Base-by-base conservation (phyloP, 2,113 vertebrate genomes). In the Gobiocypris rarus region DNA sequence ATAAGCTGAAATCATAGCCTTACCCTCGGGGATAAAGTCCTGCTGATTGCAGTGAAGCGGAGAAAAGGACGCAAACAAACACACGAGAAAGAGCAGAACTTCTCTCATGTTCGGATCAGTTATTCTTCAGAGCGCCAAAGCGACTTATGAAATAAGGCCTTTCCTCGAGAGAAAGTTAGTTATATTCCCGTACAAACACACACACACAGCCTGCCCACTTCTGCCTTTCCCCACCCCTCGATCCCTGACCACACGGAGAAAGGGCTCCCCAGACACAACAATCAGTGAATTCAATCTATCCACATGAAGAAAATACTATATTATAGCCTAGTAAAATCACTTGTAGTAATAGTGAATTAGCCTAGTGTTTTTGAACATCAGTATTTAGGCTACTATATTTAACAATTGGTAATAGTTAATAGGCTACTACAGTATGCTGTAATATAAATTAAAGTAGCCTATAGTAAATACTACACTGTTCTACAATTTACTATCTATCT, bases 21-120 rank as follows among this genome's bases (percentile, higher is more conserved):
- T 88, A 94, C 94, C 94, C 85, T 92, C 87, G 4, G 89, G 86
- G 58, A 89, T 28, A 14, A 63, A 54, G 10, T 65, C 85, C 85
- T 84, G 71, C 61, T 90, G 82, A 4, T 91, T 89, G 2, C 92
- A 86, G 76, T 8, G 41, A 1, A 75, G 34, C 54, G 78, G 58
- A 1, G 59, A 10, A 52, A 86, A 70, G 9, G 86, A 70, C 56
- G 61, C 78, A 5, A 75, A 38, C 14, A 90, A 79, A 48, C 88
- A 19, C 0, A 84, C 24, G 3, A 87, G 31, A 19, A 58, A 84
- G 0, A 83, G 5, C 8, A 89, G 74, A 38, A 86, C 15, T 2
- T 22, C 65, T 31, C 13, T 70, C 79, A 82, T 82, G 3, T 67
- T 70, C 48, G 13, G 65, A 22, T 10, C 26, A 43, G 50, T 34